A percentile compares a stretch with the other conserved stretches of the same genome.
phyloP scores from a whole-genome alignment of 2,113 vertebrate species.

The Carassius auratus region DNA sequence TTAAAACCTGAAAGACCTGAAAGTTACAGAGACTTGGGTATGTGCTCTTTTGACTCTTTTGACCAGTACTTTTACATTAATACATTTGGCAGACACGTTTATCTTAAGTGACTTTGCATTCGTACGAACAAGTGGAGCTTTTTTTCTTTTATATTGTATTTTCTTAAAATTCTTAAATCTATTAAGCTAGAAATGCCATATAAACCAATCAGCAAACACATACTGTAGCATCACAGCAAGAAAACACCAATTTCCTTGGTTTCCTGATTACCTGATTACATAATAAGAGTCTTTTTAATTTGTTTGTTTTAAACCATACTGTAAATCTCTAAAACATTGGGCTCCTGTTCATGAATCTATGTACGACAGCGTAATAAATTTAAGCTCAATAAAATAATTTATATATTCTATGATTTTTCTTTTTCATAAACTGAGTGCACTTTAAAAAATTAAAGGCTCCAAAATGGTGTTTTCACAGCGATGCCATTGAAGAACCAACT shows the following conservation, averaged over 20 bases:
- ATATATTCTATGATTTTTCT: too few species aligned
- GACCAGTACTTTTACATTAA: too few species aligned
- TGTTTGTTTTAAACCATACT: background rate
- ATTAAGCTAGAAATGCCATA: background rate
- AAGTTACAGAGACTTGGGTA: background rate
- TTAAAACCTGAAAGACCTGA: background rate
- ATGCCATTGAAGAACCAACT: too few species aligned
- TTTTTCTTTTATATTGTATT: background rate
- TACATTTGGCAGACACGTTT: background rate
- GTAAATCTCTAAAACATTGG: background rate
- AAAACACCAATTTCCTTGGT: background rate
- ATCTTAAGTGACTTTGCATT: background rate
- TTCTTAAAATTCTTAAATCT: background rate
- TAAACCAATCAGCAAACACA: background rate
- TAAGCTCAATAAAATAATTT: too few species aligned
- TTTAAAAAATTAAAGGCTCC: too few species aligned
- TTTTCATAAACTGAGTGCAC: too few species aligned
- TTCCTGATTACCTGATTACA: background rate
- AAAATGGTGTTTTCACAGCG: too few species aligned
- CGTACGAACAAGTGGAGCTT: background rate
- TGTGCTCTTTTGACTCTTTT: background rate
- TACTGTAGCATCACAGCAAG: background rate
- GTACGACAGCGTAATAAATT: too few species aligned
- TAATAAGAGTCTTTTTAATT: background rate
- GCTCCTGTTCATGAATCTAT: background rate